phyloP scores from a whole-genome alignment of 2,797 vertebrate genomes.

The Argentina silus region DNA sequence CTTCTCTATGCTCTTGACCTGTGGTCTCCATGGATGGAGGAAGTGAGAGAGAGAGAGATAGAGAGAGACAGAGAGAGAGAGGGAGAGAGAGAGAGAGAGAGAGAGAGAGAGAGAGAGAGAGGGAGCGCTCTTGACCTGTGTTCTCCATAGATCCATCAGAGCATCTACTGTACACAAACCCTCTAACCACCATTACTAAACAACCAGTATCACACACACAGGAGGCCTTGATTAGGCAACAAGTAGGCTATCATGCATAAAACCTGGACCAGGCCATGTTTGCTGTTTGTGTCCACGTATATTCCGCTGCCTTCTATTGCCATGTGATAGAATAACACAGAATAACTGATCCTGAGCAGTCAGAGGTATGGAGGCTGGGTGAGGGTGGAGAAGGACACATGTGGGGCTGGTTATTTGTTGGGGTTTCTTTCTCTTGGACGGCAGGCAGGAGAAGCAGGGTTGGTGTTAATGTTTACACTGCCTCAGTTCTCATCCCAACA shows the following conservation, averaged over 20 bases:
- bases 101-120: too few species aligned
- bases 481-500: slow-evolving; percentile 34
- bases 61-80: too few species aligned
- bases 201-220: neutral
- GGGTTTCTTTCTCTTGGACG: slow-evolving; percentile 1
- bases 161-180: too few species aligned
- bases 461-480: slow-evolving; percentile 45
- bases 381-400: neutral
- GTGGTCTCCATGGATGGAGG: too few species aligned
- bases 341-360: neutral
- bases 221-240: neutral
- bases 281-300: neutral
- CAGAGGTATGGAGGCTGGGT: neutral
- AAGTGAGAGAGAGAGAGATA: neutral
- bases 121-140: too few species aligned
- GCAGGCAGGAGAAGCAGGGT: slow-evolving; percentile 39
- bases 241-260: neutral
- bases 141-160: too few species aligned
- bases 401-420: slow-evolving; percentile 6
- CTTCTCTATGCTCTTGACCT: too few species aligned
- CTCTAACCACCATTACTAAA: neutral
- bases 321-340: neutral
- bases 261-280: neutral
- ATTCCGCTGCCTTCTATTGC: neutral
- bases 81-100: too few species aligned